phyloP scores from a whole-genome alignment of 2,888 invertebrate species.

The Melieria omissa region DNA sequence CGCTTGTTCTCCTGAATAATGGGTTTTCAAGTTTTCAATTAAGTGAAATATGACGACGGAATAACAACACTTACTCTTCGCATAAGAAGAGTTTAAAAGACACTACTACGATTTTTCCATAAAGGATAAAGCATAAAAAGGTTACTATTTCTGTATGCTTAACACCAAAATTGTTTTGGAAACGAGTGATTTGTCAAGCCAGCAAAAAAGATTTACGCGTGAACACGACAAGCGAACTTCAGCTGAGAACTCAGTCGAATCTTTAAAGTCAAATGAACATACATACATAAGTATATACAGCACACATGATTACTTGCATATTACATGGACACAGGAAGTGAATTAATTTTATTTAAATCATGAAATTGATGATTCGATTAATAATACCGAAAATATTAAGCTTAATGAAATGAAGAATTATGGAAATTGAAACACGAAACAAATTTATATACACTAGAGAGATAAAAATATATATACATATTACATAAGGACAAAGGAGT shows the following conservation, averaged over 20 bases:
- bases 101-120: no score
- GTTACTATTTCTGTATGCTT: no score
- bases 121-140: no score
- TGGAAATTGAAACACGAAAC: constrained; percentile 43
- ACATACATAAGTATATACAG: constrained; percentile 49
- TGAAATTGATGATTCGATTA: constrained; percentile 5
- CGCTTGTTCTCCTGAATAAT: no score
- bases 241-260: constrained; percentile 42
- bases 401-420: constrained; percentile 46
- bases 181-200: no score
- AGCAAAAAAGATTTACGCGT: no score
- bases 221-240: constrained; percentile 45
- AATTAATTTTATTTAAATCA: constrained; percentile 49
- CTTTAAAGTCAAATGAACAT: constrained; percentile 38
- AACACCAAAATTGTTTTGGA: no score
- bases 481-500: constrained; percentile 52
- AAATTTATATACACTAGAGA: constrained; percentile 67
- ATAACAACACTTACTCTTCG: no score
- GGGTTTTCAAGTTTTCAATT: no score
- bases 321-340: no score
- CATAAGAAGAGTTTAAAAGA: no score
- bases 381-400: constrained; percentile 48
- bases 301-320: background rate
- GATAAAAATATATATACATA: constrained; percentile 63
- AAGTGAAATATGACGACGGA: no score